phyloP scores from a whole-genome alignment of 1,140 invertebrate genomes.

The Stegodyphus dumicola region DNA sequence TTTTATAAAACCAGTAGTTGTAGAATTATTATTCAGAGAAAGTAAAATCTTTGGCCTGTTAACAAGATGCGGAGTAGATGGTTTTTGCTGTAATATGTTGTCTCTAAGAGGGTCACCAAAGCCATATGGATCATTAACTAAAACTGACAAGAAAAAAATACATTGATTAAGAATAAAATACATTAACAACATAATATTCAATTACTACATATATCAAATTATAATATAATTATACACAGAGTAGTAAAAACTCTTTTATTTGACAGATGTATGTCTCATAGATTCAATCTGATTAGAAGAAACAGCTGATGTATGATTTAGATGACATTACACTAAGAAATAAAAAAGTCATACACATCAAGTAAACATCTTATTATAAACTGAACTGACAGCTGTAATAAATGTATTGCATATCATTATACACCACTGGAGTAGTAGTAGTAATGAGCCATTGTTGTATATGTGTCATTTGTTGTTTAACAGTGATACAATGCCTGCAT shows the following conservation, averaged over 20 bases:
- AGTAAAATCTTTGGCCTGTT: slow-evolving; percentile 27
- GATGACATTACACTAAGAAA: too few relatives aligned
- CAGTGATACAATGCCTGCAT: too few relatives aligned
- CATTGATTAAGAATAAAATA: neutral
- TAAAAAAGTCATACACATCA: too few relatives aligned
- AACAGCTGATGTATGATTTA: too few relatives aligned
- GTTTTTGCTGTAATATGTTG: neutral
- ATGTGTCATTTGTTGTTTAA: too few relatives aligned
- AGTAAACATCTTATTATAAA: too few relatives aligned
- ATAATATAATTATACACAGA: neutral
- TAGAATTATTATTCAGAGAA: neutral
- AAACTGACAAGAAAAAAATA: slow-evolving; percentile 15
- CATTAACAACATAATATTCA: neutral
- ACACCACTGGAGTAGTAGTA: too few relatives aligned
- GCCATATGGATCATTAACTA: neutral
- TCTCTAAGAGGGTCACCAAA: slow-evolving; percentile 42
- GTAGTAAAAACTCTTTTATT: neutral
- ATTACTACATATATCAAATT: too few relatives aligned
- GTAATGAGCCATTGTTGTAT: too few relatives aligned
- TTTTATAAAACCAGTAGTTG: slow-evolving; percentile 35
- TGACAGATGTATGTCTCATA: neutral
- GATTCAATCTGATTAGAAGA: too few relatives aligned
- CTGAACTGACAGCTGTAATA: too few relatives aligned
- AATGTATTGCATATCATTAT: too few relatives aligned
- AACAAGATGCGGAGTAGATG: slow-evolving; percentile 14